Evolutionary conservation across 2,888 invertebrate genomes (phyloP), one percentile per base, ranked within the genome.

Genomic region (Cylindroiulus punctatus): DNA sequence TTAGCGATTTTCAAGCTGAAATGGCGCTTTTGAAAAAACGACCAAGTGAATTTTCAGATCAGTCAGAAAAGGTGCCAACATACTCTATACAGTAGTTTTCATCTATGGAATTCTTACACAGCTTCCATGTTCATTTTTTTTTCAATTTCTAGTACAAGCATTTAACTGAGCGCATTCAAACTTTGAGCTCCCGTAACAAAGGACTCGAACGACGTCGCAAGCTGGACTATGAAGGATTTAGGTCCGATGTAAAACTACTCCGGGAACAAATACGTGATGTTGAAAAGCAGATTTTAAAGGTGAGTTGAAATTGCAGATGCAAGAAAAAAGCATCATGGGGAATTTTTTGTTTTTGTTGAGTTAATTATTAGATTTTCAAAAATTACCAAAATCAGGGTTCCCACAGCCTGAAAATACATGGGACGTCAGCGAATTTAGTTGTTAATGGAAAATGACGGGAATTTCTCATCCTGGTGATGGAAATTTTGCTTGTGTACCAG

Each of bases 151-250:
- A 83, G 83, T 44, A 83, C 83, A 83, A 83, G 7, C 83, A 85
- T 65, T 90, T 91, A 90, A 88, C 89, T 5, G 90, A 90, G 84
- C 89, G 91, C 3, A 88, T 92, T 57, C 89, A 90, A 86, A 87
- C 91, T 86, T 90, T 91, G 90, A 91, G 91, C 87, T 88, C 89
- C 44, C 88, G 91, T 19, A 91, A 91, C 87, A 89, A 90, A 87
- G 91, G 91, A 44, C 88, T 92, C 85, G 92, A 92, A 88, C 88
- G 89, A 26, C 88, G 92, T 47, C 89, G 91, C 57, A 90, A 90
- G 85, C 89, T 91, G 12, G 92, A 92, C 88, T 90, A 91, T 12
- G 91, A 92, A 88, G 92, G 92, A 1, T 92, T 91, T 88, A 90
- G 90, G 88, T 91, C 90, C 65, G 91, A 92, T 88, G 91, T 92